Percentiles rank a stretch among this genome's conserved stretches.
These are phyloP conservation scores for Heliconius himera DNA, from an alignment of 1,140 invertebrate genomes.

Conservation along the genomic window DNA sequence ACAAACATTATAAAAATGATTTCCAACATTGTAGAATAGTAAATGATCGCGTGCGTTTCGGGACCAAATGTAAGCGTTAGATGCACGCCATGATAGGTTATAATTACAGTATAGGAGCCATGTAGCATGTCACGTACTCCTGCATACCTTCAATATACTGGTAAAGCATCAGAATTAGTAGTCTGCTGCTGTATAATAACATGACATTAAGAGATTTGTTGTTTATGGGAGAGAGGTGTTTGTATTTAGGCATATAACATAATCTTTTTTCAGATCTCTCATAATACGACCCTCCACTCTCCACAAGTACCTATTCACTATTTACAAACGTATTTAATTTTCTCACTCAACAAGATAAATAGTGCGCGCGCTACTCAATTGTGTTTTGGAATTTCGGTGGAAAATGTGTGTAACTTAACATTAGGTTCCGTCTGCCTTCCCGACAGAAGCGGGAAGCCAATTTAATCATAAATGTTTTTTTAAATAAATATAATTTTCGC, in stretches of 20 bases:
- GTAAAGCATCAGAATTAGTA: neutral
- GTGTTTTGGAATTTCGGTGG: neutral
- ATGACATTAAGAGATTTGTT: neutral
- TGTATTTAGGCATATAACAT: neutral
- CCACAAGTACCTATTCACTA: no score
- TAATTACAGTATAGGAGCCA: constrained; percentile 4
- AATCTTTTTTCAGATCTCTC: no score
- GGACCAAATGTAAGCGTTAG: constrained; percentile 13
- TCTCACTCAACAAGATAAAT: neutral
- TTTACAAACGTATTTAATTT: neutral
- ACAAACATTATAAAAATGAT: neutral
- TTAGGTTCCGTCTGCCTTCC: neutral
- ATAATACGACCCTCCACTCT: no score
- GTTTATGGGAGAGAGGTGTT: neutral
- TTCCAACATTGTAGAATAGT: neutral
- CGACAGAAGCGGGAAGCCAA: no score
- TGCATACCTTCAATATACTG: neutral
- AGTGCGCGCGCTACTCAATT: neutral
- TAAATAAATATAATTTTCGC: constrained; percentile 23
- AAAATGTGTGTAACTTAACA: neutral
- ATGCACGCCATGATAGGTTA: constrained; percentile 26
- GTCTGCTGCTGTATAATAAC: neutral
- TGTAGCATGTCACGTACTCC: constrained; percentile 8
- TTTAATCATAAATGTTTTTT: neutral
- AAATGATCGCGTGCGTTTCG: constrained; percentile 10